Evolutionary conservation across 1,140 invertebrate genomes (phyloP).

Genomic region (Diprion similis): DNA sequence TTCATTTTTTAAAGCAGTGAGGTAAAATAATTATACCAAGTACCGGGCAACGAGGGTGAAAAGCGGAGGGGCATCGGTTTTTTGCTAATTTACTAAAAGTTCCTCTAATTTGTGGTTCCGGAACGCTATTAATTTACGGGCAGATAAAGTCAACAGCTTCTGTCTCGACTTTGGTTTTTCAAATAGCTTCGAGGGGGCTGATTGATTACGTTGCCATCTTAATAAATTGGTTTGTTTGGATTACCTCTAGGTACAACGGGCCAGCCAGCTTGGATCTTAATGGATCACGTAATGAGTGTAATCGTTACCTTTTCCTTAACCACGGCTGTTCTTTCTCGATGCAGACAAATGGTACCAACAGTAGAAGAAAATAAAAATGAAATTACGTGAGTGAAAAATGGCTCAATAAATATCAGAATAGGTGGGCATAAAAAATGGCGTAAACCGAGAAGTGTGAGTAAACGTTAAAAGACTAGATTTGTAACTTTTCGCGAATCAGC

Average conservation of each 20-base stretch:
- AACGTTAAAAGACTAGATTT: no score
- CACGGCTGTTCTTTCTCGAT: conserved; percentile 18
- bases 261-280: conserved; percentile 13
- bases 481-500: no score
- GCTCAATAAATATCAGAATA: no score
- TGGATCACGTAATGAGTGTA: conserved; percentile 18
- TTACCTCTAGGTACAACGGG: conserved; percentile 11
- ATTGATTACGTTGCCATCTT: conserved; percentile 32
- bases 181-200: conserved; percentile 22
- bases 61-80: conserved; percentile 17
- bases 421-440: no score
- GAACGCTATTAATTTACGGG: conserved; percentile 31
- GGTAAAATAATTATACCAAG: no score
- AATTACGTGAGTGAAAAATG: no score
- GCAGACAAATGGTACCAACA: conserved; percentile 29
- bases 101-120: conserved; percentile 16
- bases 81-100: conserved; percentile 34
- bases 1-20: no score
- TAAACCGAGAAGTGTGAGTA: no score
- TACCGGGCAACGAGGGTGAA: no score
- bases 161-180: not conserved
- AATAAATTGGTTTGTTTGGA: conserved; percentile 32
- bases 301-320: conserved; percentile 8
- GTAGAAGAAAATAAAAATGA: no score
- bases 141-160: not conserved